A percentile compares a stretch with the other conserved stretches of the same genome.
phyloP scores from a whole-genome alignment of 2,888 invertebrate species.

The Dyspetes luteomarginatus region DNA sequence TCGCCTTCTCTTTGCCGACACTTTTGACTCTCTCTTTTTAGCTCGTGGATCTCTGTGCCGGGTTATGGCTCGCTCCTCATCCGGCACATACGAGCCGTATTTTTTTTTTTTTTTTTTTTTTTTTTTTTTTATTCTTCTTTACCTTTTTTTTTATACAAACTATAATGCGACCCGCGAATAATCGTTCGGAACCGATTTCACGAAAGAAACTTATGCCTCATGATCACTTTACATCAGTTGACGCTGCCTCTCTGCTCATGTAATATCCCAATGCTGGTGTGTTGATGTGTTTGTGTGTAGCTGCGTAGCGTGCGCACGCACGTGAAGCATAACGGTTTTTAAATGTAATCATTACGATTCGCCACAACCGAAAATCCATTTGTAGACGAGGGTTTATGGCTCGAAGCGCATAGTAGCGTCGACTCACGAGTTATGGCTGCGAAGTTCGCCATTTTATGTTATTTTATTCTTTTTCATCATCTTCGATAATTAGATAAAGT shows the following conservation, averaged over 20 bases:
- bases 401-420: constrained; percentile 1
- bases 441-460: not conserved
- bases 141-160: constrained; percentile 55
- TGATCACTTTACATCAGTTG: constrained; percentile 38
- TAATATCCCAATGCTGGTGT: not conserved
- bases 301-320: not conserved
- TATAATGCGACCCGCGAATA: constrained; percentile 68
- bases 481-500: not conserved
- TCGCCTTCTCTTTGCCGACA: constrained; percentile 76
- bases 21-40: constrained; percentile 60
- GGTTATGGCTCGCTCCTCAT: constrained; percentile 12
- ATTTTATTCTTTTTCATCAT: not conserved
- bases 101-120: constrained; percentile 27
- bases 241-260: constrained; percentile 20
- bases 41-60: constrained; percentile 50
- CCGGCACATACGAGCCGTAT: not conserved
- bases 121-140: constrained; percentile 14
- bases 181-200: constrained; percentile 77
- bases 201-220: constrained; percentile 69
- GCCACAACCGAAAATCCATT: constrained; percentile 64
- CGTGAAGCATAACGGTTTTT: constrained; percentile 75
- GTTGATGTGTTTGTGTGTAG: constrained; percentile 6
- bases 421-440: constrained; percentile 11
- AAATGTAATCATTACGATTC: constrained; percentile 77
- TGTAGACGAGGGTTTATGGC: constrained; percentile 52